Conservation (phyloP, 2,113 vertebrate genomes). For the Tylochromis polylepis region DNA sequence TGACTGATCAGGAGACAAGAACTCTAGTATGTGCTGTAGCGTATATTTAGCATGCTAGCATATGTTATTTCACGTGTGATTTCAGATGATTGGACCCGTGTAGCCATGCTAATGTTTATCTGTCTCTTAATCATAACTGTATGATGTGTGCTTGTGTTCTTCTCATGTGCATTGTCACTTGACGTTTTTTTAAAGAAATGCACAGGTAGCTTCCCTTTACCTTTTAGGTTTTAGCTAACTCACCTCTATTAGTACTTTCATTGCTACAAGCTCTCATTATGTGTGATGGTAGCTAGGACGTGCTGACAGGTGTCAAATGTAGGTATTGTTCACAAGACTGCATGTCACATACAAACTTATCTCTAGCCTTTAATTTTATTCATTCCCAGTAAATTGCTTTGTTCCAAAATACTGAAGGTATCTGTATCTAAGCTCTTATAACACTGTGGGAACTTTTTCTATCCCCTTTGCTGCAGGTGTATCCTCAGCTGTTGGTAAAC, state of each 20-base stretch:
- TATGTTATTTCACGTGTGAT: background rate
- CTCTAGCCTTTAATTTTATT: background rate
- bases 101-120: background rate
- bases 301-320: background rate
- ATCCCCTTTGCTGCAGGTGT: background rate
- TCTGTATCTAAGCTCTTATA: background rate
- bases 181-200: too few species aligned
- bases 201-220: background rate
- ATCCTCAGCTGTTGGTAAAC: background rate
- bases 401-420: background rate
- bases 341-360: background rate
- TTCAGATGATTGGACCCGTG: background rate
- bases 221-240: background rate
- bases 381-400: background rate
- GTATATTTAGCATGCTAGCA: background rate
- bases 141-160: background rate
- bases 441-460: background rate
- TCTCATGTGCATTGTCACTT: background rate
- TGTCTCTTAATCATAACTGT: background rate
- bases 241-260: background rate
- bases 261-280: background rate
- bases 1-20: background rate
- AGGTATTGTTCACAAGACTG: background rate
- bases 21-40: background rate
- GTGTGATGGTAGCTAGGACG: background rate